phyloP scores from a whole-genome alignment of 1,140 invertebrate species.

The Tribolium castaneum region DNA sequence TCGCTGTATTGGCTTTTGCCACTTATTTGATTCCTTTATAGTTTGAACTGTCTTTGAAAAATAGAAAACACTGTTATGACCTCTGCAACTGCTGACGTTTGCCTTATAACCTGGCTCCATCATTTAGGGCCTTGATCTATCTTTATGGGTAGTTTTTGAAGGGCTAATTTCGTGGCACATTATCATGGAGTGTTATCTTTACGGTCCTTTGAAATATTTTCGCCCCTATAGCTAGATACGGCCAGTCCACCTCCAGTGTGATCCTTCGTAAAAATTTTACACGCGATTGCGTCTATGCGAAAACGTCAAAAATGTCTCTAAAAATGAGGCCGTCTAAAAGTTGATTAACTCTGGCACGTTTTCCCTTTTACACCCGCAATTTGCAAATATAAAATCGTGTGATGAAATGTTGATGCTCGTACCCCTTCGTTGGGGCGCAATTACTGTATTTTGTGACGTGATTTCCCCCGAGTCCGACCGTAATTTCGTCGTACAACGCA shows the following conservation, averaged over 20 bases:
- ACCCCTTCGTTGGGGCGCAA: conserved; percentile 40
- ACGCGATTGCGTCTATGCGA: background rate
- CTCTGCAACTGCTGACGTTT: background rate
- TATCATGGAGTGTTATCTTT: conserved; percentile 25
- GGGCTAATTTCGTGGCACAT: conserved; percentile 31
- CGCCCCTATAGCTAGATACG: background rate
- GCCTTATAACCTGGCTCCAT: background rate
- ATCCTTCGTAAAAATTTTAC: conserved; percentile 17
- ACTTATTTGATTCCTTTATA: conserved; percentile 6
- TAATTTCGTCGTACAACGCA: conserved; percentile 45
- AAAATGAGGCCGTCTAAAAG: background rate
- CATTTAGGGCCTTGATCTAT: background rate
- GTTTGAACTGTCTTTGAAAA: background rate
- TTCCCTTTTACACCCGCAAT: conserved; percentile 19
- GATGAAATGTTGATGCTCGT: conserved; percentile 47
- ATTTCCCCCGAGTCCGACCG: conserved; percentile 49
- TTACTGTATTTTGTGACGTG: conserved; percentile 52
- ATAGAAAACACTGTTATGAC: background rate
- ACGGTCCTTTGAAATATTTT: conserved; percentile 7
- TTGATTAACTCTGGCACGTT: conserved; percentile 16
- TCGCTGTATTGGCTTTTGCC: background rate
- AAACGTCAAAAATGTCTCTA: conserved; percentile 7
- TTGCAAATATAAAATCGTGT: conserved; percentile 45
- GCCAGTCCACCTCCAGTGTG: background rate
- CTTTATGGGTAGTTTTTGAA: conserved; percentile 15